These are phyloP conservation scores for Stigmatopora argus DNA, from an alignment of 2,113 vertebrate species.

Conservation along the genomic window DNA sequence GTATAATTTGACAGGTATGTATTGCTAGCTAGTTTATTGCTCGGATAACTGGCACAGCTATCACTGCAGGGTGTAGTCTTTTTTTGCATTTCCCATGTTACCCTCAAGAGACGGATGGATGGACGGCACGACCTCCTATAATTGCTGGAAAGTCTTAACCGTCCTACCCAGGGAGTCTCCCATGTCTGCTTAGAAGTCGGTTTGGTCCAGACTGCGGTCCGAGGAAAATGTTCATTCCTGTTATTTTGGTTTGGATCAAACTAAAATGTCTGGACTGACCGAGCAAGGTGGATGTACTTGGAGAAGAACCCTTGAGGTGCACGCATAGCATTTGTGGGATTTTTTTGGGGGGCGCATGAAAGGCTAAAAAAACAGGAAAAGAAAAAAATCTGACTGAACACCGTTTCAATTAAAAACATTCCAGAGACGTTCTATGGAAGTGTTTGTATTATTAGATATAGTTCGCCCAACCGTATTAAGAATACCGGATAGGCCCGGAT, in stretches of 20 bases:
- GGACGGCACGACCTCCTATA: background rate
- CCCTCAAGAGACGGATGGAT: background rate
- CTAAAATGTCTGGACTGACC: slow-evolving; percentile 2
- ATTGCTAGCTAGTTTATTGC: background rate
- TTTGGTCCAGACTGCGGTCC: slow-evolving; percentile 2
- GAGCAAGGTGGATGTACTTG: background rate
- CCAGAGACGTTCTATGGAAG: background rate
- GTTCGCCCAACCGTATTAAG: too few relatives aligned
- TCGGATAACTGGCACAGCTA: background rate
- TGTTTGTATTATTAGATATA: too few relatives aligned
- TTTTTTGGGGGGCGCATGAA: background rate
- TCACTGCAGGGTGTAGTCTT: background rate
- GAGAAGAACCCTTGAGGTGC: background rate
- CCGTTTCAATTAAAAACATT: background rate
- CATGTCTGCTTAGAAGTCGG: slow-evolving; percentile 3
- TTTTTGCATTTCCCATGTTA: background rate
- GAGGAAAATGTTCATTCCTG: slow-evolving; percentile 1
- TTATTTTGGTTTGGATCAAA: slow-evolving; percentile 10
- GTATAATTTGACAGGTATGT: too few relatives aligned
- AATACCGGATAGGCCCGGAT: too few relatives aligned
- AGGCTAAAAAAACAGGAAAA: background rate
- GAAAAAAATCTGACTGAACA: background rate
- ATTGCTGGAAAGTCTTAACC: slow-evolving; percentile 7
- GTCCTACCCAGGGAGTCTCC: slow-evolving; percentile 3
- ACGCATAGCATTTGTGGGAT: background rate